These are phyloP conservation scores for Stegastes partitus DNA, from an alignment of 2,113 vertebrate genomes.

Conservation along the genomic window DNA sequence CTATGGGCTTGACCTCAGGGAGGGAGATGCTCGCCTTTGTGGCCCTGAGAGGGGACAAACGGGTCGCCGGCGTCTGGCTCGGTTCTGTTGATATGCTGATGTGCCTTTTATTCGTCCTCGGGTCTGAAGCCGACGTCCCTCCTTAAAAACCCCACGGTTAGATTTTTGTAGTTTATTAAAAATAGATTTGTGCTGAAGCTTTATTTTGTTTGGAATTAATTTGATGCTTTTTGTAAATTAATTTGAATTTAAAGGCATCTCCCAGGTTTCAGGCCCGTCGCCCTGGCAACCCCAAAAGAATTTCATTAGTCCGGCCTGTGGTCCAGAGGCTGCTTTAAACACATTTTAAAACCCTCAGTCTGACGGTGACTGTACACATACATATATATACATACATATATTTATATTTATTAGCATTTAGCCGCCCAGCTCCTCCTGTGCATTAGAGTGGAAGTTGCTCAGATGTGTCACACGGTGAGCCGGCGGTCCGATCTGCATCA, in stretches of 20 bases:
- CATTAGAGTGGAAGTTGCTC: constrained; percentile 3
- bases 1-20: constrained; percentile 65
- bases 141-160: not conserved
- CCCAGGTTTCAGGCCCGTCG: constrained; percentile 10
- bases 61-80: not conserved
- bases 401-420: too few relatives aligned
- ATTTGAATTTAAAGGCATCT: constrained; percentile 23
- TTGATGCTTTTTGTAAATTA: not conserved
- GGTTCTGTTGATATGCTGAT: not conserved
- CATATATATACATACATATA: not conserved
- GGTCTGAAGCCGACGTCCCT: not conserved
- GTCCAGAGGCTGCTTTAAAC: not conserved
- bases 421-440: not conserved
- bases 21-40: constrained; percentile 50
- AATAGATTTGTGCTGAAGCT: not conserved
- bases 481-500: constrained; percentile 31
- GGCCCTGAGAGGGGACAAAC: constrained; percentile 40
- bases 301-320: constrained; percentile 34
- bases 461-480: constrained; percentile 34
- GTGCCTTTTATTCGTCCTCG: not conserved
- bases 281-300: constrained; percentile 35
- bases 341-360: too few relatives aligned
- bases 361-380: not conserved
- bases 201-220: not conserved
- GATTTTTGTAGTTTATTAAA: not conserved